A percentile compares a stretch with the other conserved stretches of the same genome.
Evolutionary conservation across 2,888 invertebrate genomes (phyloP).

Genomic region (Limulus polyphemus): DNA sequence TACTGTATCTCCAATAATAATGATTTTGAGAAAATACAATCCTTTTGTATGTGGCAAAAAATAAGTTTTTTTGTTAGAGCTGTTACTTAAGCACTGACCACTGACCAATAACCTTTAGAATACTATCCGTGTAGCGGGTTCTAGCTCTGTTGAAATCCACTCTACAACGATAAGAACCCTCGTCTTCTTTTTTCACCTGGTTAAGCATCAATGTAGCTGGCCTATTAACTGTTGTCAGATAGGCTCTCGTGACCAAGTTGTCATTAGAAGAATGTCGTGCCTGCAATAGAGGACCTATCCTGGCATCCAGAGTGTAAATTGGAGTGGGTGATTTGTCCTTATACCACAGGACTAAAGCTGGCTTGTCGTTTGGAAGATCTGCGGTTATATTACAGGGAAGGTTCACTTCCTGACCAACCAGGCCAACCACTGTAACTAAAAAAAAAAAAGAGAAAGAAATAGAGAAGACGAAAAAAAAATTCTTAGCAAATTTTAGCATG

Average conservation of each 20-base stretch:
- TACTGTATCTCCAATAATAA: too few species aligned
- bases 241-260: constrained; percentile 63
- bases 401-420: constrained; percentile 17
- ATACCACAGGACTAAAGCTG: constrained; percentile 22
- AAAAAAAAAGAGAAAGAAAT: too few species aligned
- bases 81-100: too few species aligned
- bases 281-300: constrained; percentile 16
- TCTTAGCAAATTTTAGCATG: too few species aligned
- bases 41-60: too few species aligned
- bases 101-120: constrained; percentile 73
- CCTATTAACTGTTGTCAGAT: constrained; percentile 57
- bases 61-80: too few species aligned
- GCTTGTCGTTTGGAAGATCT: constrained; percentile 16
- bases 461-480: too few species aligned
- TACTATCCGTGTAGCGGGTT: constrained; percentile 76
- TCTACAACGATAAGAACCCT: constrained; percentile 76
- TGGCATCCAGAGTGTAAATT: constrained; percentile 22
- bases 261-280: constrained; percentile 10
- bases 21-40: too few species aligned
- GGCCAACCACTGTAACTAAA: too few species aligned
- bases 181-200: constrained; percentile 64
- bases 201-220: constrained; percentile 19
- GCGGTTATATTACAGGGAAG: constrained; percentile 21
- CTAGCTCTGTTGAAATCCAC: constrained; percentile 82
- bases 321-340: constrained; percentile 21